Evolutionary conservation across 92 coral and sea anemone genomes (phyloP).

Genomic region (Actinostola sp.): DNA sequence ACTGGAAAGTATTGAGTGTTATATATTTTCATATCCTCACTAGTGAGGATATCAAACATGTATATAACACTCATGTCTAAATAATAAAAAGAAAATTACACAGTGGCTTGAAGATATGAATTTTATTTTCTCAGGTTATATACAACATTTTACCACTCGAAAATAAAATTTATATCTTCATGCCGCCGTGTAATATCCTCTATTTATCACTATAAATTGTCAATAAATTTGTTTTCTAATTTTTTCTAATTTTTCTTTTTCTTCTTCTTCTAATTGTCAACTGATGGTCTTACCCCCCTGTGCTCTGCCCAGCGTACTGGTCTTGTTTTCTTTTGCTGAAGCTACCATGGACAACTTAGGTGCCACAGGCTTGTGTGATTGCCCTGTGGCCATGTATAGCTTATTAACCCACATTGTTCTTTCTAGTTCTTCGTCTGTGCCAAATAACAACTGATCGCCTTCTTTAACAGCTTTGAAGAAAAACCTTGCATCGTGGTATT

Average conservation of each 20-base stretch:
- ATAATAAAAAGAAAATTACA: too few species aligned
- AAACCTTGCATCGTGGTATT: slow-evolving; percentile 86
- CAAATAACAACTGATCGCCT: slow-evolving; percentile 88
- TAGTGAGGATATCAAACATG: too few species aligned
- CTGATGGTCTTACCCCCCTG: slow-evolving; percentile 91
- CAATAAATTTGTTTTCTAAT: too few species aligned
- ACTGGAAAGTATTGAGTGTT: not conserved
- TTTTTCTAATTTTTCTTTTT: too few species aligned
- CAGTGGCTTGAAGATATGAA: too few species aligned
- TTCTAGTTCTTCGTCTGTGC: slow-evolving; percentile 94
- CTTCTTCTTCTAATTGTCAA: too few species aligned
- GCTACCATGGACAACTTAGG: slow-evolving; percentile 87
- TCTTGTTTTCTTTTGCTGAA: slow-evolving; percentile 51
- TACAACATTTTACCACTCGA: too few species aligned
- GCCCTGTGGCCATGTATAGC: slow-evolving; percentile 97
- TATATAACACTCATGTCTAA: too few species aligned
- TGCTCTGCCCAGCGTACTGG: slow-evolving; percentile 69
- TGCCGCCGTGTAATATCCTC: too few species aligned
- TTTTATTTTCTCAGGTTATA: too few species aligned
- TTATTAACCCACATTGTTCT: slow-evolving; percentile 99
- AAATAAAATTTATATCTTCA: too few species aligned
- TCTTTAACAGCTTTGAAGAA: slow-evolving; percentile 95
- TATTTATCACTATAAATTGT: too few species aligned
- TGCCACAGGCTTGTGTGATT: slow-evolving; percentile 95
- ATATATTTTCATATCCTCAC: not conserved